A percentile compares a stretch with the other conserved stretches of the same genome.
Evolutionary conservation across 2,113 vertebrate genomes (phyloP).

Genomic region (Ciconia stormi): DNA sequence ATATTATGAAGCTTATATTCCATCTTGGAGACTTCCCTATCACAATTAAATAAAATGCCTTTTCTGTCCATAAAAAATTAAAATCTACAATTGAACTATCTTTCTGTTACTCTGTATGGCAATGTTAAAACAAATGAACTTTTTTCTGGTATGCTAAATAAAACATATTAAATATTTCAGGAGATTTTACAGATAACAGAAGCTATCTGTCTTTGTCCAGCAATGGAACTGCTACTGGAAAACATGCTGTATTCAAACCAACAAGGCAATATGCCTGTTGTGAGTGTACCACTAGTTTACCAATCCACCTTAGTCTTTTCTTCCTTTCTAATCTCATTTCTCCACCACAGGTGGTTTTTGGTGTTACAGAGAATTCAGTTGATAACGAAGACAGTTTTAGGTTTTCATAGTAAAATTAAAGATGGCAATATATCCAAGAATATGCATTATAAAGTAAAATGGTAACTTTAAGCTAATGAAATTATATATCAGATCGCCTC

Average conservation of each 20-base stretch:
- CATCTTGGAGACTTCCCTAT: neutral
- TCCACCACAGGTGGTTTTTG: neutral
- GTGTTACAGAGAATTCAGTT: neutral
- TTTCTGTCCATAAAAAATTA: neutral
- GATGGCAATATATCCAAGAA: neutral
- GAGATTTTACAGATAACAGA: neutral
- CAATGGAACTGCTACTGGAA: neutral
- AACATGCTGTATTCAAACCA: neutral
- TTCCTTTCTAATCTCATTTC: neutral
- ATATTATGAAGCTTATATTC: neutral
- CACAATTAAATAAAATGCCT: neutral
- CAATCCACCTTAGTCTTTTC: neutral
- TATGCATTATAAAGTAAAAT: neutral
- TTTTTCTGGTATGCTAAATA: neutral
- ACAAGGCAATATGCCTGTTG: neutral
- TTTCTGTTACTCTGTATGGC: neutral
- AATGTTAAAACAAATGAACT: neutral
- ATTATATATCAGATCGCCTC: neutral
- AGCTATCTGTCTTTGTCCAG: neutral
- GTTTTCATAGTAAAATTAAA: neutral
- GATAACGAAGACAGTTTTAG: neutral
- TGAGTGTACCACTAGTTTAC: neutral
- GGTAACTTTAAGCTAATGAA: slow-evolving; percentile 5
- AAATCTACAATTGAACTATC: neutral
- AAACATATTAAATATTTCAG: neutral